Conservation (phyloP, 2,888 invertebrate species). For the Trissoscelio sp. region DNA sequence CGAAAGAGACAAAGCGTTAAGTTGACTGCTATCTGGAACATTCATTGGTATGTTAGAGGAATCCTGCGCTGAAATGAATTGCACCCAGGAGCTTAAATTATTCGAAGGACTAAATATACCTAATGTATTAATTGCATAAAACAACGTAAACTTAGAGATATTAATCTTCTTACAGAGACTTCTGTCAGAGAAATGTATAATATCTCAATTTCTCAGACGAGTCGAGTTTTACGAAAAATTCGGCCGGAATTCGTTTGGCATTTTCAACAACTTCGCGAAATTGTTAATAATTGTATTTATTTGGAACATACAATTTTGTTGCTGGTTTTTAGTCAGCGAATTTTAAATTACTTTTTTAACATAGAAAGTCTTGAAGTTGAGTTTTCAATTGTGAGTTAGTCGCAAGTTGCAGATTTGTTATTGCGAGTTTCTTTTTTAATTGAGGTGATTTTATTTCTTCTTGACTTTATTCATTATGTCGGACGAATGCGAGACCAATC, state of each 20-base stretch:
- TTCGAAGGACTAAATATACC: conserved; percentile 42
- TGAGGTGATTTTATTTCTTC: conserved; percentile 4
- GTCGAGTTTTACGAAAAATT: conserved; percentile 10
- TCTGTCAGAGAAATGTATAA: conserved; percentile 11
- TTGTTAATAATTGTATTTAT: conserved; percentile 12
- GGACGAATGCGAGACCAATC: conserved; percentile 4
- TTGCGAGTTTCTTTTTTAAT: background rate
- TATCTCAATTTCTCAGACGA: background rate
- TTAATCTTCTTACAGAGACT: conserved; percentile 27
- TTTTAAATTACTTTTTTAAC: conserved; percentile 9
- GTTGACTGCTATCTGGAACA: conserved; percentile 58
- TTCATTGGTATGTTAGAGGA: conserved; percentile 58
- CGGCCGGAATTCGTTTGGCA: background rate
- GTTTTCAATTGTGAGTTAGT: background rate
- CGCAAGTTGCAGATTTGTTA: conserved; percentile 1
- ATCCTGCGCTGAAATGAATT: conserved; percentile 42
- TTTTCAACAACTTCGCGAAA: background rate
- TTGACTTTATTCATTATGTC: conserved; percentile 24
- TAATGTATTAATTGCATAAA: conserved; percentile 52
- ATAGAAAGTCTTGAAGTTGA: background rate
- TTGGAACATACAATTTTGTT: background rate
- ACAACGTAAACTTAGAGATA: conserved; percentile 40
- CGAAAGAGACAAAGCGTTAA: conserved; percentile 53
- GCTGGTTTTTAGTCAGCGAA: background rate
- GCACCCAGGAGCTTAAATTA: conserved; percentile 37